phyloP scores from a whole-genome alignment of 1,140 invertebrate species.

The Temnothorax curvispinosus region DNA sequence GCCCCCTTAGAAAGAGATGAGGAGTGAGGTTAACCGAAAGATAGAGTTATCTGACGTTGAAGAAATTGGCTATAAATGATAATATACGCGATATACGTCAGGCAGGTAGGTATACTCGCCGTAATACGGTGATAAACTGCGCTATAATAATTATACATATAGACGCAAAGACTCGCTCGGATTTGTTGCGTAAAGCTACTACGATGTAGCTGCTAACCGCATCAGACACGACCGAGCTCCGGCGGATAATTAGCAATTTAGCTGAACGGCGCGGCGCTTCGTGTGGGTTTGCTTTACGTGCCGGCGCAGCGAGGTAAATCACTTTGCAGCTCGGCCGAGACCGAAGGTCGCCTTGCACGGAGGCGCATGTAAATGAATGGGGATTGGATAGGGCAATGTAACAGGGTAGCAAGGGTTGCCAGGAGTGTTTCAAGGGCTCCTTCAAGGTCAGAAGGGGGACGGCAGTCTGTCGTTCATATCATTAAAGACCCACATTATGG shows the following conservation, averaged over 20 bases:
- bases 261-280: slow-evolving; percentile 5
- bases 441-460: slow-evolving; percentile 56
- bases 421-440: slow-evolving; percentile 80
- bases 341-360: slow-evolving; percentile 51
- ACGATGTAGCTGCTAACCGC: background rate
- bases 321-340: background rate
- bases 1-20: too few relatives aligned
- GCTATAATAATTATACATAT: slow-evolving; percentile 9
- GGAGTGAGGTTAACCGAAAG: too few relatives aligned
- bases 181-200: background rate
- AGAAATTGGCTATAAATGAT: background rate
- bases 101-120: background rate
- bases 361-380: slow-evolving; percentile 83
- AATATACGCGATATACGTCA: background rate
- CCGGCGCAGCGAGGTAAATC: slow-evolving; percentile 30
- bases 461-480: slow-evolving; percentile 50
- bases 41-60: too few relatives aligned
- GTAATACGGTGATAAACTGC: background rate
- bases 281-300: slow-evolving; percentile 3
- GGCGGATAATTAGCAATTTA: slow-evolving; percentile 34
- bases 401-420: slow-evolving; percentile 80
- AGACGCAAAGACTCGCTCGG: too few relatives aligned
- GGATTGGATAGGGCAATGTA: slow-evolving; percentile 85
- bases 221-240: background rate
- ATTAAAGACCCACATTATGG: slow-evolving; percentile 29